phyloP scores from a whole-genome alignment of 2,113 vertebrate genomes.

The cattle (Bos taurus) region ARS-UCD2.0 NC_037344.1:40289501-40290000 shows the following conservation, averaged over 20 bases:
- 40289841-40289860: background rate
- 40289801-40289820: background rate
- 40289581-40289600: background rate
- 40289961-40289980: background rate
- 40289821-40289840: background rate
- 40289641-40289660: background rate
- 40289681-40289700: background rate
- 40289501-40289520: constrained; percentile 81
- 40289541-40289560: background rate
- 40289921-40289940: background rate
- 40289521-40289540: background rate
- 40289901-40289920: background rate
- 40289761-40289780: background rate
- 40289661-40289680: background rate
- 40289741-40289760: background rate
- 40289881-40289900: background rate
- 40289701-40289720: background rate
- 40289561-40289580: background rate
- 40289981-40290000: background rate
- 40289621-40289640: background rate
- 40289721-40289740: background rate
- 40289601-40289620: background rate
- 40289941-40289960: background rate
- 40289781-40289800: background rate
- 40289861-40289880: background rate